A percentile compares a stretch with the other conserved stretches of the same genome.
Conservation (phyloP, 2,888 invertebrate genomes). For the Eilema griseolum region DNA sequence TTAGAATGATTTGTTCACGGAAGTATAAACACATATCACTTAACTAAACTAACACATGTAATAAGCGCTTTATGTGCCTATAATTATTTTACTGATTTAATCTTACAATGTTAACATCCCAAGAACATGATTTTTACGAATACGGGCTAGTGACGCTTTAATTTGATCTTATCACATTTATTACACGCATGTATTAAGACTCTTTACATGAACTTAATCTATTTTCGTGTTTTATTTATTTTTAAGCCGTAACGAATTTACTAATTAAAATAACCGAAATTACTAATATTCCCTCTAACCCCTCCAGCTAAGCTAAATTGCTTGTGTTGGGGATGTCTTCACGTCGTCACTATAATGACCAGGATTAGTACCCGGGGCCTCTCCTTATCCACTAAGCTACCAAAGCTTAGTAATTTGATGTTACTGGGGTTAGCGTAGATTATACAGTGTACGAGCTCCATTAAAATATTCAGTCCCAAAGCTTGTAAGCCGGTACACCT, state of each 20-base stretch:
- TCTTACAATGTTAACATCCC: constrained; percentile 39
- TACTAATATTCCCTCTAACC: too few species aligned
- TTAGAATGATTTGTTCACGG: not conserved
- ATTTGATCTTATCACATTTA: not conserved
- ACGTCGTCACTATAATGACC: too few species aligned
- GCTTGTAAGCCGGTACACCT: too few species aligned
- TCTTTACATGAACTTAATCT: not conserved
- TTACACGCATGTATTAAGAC: not conserved
- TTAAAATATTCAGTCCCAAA: not conserved
- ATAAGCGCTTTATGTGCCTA: not conserved
- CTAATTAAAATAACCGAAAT: too few species aligned
- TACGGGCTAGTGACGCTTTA: constrained; percentile 3
- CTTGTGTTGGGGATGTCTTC: too few species aligned
- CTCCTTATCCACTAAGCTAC: too few species aligned
- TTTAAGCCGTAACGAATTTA: too few species aligned
- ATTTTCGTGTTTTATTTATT: not conserved
- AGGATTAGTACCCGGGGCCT: too few species aligned
- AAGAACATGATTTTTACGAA: constrained; percentile 18
- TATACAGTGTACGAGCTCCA: not conserved
- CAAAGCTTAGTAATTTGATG: not conserved
- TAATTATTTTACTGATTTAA: constrained; percentile 17
- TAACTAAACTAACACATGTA: not conserved
- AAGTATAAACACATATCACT: not conserved
- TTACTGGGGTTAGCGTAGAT: too few species aligned
- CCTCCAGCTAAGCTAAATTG: too few species aligned